Conservation (phyloP, 1,140 invertebrate genomes). For the Apolygus lucorum region DNA sequence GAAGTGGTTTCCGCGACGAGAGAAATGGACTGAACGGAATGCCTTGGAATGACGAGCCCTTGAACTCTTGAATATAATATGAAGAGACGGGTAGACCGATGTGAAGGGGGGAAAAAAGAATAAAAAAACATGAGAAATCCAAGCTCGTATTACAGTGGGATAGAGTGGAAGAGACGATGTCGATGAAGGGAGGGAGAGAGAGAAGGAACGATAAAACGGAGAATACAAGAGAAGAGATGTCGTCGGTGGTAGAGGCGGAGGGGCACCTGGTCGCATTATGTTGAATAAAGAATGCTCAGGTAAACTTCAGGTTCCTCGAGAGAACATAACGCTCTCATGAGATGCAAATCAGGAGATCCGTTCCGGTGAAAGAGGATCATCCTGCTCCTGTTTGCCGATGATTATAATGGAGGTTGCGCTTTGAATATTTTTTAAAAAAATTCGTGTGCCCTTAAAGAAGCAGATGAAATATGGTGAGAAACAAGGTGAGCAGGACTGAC, state of each 20-base stretch:
- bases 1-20: too few species aligned
- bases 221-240: background rate
- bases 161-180: background rate
- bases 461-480: too few species aligned
- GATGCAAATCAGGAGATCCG: background rate
- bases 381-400: too few species aligned
- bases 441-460: too few species aligned
- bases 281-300: background rate
- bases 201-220: background rate
- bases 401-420: too few species aligned
- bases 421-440: too few species aligned
- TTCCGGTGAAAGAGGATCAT: background rate
- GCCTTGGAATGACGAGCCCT: background rate
- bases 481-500: too few species aligned
- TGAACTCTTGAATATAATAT: background rate
- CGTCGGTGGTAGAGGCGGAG: background rate
- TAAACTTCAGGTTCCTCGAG: background rate
- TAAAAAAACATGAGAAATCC: background rate
- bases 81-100: background rate
- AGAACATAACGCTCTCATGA: background rate
- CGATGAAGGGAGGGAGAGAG: background rate
- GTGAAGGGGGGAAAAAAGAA: background rate
- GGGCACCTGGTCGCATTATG: background rate
- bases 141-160: background rate
- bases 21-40: too few species aligned